Evolutionary conservation across 2,113 vertebrate species (phyloP).

Genomic region (Spermophilus dauricus): DNA sequence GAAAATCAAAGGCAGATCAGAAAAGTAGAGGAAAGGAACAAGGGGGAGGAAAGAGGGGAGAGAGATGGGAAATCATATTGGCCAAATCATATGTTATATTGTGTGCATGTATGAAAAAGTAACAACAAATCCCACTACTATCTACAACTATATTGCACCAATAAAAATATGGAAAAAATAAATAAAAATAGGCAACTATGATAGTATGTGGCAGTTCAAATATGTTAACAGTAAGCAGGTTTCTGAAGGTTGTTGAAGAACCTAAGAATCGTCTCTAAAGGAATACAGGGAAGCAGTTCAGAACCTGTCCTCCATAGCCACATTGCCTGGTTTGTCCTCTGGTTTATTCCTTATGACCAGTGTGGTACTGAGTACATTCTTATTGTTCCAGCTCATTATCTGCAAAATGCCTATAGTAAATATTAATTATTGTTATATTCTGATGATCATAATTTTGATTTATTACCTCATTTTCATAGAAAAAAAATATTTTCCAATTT

Average conservation of each 20-base stretch:
- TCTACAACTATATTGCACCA: too few relatives aligned
- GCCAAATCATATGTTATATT: too few relatives aligned
- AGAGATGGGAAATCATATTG: too few relatives aligned
- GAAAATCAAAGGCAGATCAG: too few relatives aligned
- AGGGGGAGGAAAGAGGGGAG: too few relatives aligned
- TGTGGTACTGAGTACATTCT: neutral
- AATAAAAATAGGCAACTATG: too few relatives aligned
- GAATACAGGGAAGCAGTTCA: neutral
- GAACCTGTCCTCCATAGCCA: neutral
- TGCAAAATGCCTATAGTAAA: neutral
- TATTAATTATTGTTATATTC: neutral
- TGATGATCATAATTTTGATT: neutral
- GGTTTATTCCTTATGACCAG: neutral
- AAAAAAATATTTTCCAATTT: constrained; percentile 5
- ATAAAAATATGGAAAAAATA: too few relatives aligned
- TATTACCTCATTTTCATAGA: neutral
- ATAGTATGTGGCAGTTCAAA: neutral
- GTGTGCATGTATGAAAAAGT: too few relatives aligned
- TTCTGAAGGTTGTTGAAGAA: neutral
- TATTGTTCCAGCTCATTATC: neutral
- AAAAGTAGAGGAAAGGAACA: too few relatives aligned
- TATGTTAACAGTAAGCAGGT: neutral
- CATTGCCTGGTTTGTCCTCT: neutral
- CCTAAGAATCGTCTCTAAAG: neutral
- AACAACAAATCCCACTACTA: too few relatives aligned